Conservation (phyloP, 2,113 vertebrate genomes). For the Seriola aureovittata region DNA sequence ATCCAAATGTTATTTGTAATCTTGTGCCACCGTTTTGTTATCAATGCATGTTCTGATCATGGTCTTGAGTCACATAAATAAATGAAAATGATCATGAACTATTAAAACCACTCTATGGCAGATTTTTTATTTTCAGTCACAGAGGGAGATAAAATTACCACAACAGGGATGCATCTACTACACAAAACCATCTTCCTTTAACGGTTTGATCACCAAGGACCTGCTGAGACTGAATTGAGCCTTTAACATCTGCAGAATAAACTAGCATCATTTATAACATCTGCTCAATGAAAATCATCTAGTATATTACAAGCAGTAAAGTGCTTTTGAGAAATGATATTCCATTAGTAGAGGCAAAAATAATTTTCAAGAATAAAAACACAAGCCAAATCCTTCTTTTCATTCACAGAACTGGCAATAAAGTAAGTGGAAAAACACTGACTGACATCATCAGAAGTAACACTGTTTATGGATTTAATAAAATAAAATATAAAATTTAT, state of each 20-base stretch:
- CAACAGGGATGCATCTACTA: neutral
- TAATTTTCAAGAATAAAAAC: too few relatives aligned
- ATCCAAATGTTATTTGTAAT: too few relatives aligned
- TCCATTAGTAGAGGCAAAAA: neutral
- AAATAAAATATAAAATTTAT: neutral
- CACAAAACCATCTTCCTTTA: neutral
- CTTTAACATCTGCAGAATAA: conserved; percentile 11
- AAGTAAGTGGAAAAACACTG: neutral
- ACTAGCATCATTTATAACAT: neutral
- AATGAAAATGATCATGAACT: too few relatives aligned
- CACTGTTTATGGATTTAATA: neutral
- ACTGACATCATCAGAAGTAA: neutral
- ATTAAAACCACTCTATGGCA: neutral
- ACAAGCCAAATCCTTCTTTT: neutral
- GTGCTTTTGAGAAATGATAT: conserved; percentile 9
- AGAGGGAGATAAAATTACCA: conserved; percentile 6
- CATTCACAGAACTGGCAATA: neutral
- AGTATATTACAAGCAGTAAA: neutral
- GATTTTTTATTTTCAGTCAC: neutral
- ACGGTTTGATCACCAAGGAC: neutral
- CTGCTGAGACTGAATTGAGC: conserved; percentile 17
- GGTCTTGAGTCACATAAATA: too few relatives aligned
- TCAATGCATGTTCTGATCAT: too few relatives aligned
- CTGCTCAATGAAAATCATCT: neutral
- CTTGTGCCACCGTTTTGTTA: too few relatives aligned